Conservation (phyloP, 2,797 vertebrate species). For the Clamator glandarius region DNA sequence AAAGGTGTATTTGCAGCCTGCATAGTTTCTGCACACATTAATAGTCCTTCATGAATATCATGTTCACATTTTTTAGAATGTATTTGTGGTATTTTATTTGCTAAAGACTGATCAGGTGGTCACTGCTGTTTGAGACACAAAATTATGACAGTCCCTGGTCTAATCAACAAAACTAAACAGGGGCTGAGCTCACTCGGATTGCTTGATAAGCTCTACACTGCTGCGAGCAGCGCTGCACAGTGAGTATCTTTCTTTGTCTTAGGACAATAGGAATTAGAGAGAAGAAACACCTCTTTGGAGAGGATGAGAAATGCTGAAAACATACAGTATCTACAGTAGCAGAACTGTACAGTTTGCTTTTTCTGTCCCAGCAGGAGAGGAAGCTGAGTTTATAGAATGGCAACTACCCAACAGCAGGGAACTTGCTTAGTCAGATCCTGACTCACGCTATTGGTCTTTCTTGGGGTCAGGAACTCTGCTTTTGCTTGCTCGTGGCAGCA, state of each 20-base stretch:
- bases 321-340: neutral
- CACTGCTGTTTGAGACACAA: constrained; percentile 24
- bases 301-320: neutral
- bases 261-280: neutral
- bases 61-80: constrained; percentile 62
- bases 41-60: constrained; percentile 60
- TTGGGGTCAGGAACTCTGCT: neutral
- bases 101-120: constrained; percentile 34
- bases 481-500: constrained; percentile 44
- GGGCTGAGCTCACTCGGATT: neutral
- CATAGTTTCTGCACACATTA: constrained; percentile 61
- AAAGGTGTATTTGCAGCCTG: constrained; percentile 57
- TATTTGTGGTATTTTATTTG: constrained; percentile 67
- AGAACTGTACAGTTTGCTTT: neutral
- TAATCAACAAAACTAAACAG: neutral
- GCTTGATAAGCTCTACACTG: accelerated
- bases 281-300: neutral
- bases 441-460: neutral
- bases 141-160: neutral
- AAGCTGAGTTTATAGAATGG: neutral
- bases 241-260: neutral
- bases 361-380: neutral
- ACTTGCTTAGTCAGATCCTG: neutral
- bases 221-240: neutral
- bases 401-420: neutral